Evolutionary conservation across 2,113 vertebrate genomes (phyloP), one percentile per base, ranked within the genome.

Genomic region (Anser brachyrhynchus): DNA sequence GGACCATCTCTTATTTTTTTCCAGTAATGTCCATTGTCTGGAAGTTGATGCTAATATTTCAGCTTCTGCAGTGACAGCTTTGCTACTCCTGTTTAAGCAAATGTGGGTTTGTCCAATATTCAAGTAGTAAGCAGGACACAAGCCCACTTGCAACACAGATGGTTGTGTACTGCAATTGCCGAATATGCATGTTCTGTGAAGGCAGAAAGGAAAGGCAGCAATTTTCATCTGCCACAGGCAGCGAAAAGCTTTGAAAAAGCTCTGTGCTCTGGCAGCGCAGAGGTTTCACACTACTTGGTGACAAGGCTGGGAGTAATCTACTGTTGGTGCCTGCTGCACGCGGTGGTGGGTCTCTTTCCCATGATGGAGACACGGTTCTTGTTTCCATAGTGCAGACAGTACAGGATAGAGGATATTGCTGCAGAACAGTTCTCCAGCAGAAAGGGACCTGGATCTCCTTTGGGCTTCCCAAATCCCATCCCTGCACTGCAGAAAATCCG

Each of bases 111-210:
- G 31, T 51, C 59, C 0, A 0, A 5, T 18, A 20, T 12, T 28
- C 1, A 0, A 1, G 17, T 67, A 2, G 1, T n/a, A 33, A 72
- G 28, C 4, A 1, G n/a, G 23, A 52, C 31, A 37, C 26, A 62
- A 51, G 33, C 39, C 44, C 4, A 1, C 49, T 61, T 21, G 18
- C 12, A 51, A 10, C 35, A 35, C 35, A 75, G 37, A 16, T 52
- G 62, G 10, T 18, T 4, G 0, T 62, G 23, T 13, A 72, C 23
- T 54, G 37, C 29, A 31, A 0, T 22, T 85, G 37, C 37, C 5
- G 4, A 80, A 66, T 0, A 0, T 54, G n/a, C 39, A 31, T 70
- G 10, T 69, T 70, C 75, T 83, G 58, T 33, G 58, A 51, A 54
- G 18, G 21, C 70, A n/a, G 49, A 88, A 87, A 28, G 46, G 61